Percentiles rank a stretch among this genome's conserved stretches.
Conservation (phyloP, 2,888 invertebrate species). For the Cantharis rustica region DNA sequence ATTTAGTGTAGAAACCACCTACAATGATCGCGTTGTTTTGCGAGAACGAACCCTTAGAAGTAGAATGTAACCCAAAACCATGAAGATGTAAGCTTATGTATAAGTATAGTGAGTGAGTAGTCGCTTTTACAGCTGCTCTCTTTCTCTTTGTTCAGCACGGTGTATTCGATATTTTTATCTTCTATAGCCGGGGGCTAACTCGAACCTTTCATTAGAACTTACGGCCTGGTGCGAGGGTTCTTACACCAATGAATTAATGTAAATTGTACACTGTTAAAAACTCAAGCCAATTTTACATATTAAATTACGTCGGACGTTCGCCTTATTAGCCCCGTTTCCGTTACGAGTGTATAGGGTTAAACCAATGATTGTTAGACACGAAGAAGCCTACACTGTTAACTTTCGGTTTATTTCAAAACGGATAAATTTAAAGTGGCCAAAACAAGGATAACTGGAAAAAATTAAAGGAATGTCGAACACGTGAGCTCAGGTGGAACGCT, state of each 20-base stretch:
- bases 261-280: conserved; percentile 42
- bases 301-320: not conserved
- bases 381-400: conserved; percentile 36
- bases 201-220: conserved; percentile 44
- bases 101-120: conserved; percentile 9
- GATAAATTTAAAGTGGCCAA: not conserved
- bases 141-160: conserved; percentile 8
- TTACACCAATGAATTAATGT: conserved; percentile 49
- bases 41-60: conserved; percentile 17
- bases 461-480: not conserved
- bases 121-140: conserved; percentile 21
- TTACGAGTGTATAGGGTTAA: conserved; percentile 39
- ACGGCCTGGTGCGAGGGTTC: conserved; percentile 45
- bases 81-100: conserved; percentile 13
- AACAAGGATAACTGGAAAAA: not conserved
- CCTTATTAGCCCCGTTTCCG: conserved; percentile 11
- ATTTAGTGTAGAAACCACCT: conserved; percentile 12
- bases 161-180: conserved; percentile 11
- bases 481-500: not conserved
- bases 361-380: conserved; percentile 44
- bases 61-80: conserved; percentile 22
- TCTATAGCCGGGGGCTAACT: conserved; percentile 39
- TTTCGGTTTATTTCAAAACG: conserved; percentile 11
- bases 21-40: conserved; percentile 5
- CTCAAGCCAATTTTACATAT: not conserved